Evolutionary conservation across 92 coral and sea anemone genomes (phyloP).

Genomic region (Zoanthus sansibaricus): DNA sequence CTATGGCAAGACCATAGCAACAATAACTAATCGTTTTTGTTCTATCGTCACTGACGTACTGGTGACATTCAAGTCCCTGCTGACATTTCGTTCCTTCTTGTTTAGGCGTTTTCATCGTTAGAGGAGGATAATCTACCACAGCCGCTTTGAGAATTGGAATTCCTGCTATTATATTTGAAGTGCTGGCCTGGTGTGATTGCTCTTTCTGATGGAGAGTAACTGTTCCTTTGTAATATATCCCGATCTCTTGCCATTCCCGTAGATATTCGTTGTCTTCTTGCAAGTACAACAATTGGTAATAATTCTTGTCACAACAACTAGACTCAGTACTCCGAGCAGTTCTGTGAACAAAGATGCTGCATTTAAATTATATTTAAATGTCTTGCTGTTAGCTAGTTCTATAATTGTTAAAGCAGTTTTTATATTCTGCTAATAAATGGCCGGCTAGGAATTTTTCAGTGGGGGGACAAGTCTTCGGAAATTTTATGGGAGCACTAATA

Average conservation of each 20-base stretch:
- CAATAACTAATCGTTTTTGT: conserved; percentile 65
- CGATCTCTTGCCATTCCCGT: conserved; percentile 67
- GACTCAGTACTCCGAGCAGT: background rate
- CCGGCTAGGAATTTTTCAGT: no score
- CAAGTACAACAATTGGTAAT: conserved; percentile 74
- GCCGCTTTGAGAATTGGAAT: conserved; percentile 75
- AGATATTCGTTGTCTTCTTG: conserved; percentile 58
- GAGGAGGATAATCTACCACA: conserved; percentile 88
- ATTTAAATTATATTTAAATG: background rate
- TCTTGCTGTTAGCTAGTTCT: no score
- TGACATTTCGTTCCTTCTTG: conserved; percentile 67
- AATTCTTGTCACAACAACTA: conserved; percentile 36
- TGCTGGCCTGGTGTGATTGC: background rate
- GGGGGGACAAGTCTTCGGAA: no score
- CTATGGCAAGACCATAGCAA: conserved; percentile 88
- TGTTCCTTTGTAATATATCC: conserved; percentile 63
- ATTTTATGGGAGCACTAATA: no score
- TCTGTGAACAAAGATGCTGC: background rate
- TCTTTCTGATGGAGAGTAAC: conserved; percentile 48
- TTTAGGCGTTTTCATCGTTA: conserved; percentile 78
- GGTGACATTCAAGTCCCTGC: conserved; percentile 72
- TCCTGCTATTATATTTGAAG: conserved; percentile 42
- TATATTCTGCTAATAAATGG: no score
- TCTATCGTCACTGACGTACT: conserved; percentile 43
- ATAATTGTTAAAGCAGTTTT: no score